Conservation (phyloP, 1,140 invertebrate genomes). For the Hestina assimilis region DNA sequence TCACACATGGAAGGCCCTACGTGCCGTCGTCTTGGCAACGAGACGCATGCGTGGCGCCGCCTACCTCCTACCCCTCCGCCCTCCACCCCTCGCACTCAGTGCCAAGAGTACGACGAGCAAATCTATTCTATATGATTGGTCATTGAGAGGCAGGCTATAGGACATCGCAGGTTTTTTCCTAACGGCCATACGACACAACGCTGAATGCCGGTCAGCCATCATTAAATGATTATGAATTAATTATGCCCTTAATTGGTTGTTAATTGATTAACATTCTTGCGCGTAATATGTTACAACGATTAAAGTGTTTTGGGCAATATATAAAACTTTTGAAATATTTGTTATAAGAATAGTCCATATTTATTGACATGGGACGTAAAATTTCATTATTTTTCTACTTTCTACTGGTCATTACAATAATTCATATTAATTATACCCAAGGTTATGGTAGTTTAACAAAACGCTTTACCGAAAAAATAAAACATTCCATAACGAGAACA, state of each 20-base stretch:
- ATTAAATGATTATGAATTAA: slow-evolving; percentile 25
- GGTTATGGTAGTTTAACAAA: not conserved
- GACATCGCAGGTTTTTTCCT: slow-evolving; percentile 38
- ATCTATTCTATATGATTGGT: slow-evolving; percentile 69
- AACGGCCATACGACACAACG: slow-evolving; percentile 22
- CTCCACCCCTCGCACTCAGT: slow-evolving; percentile 26
- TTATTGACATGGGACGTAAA: too few relatives aligned
- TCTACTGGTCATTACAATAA: not conserved
- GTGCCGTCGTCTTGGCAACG: slow-evolving; percentile 75
- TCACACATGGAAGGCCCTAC: slow-evolving; percentile 51
- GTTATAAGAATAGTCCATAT: too few relatives aligned
- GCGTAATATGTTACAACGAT: not conserved
- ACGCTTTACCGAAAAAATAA: slow-evolving; percentile 2
- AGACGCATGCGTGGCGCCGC: slow-evolving; percentile 71
- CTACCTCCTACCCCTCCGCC: slow-evolving; percentile 47
- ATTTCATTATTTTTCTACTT: too few relatives aligned
- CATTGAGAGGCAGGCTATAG: slow-evolving; percentile 49
- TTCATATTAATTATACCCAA: not conserved
- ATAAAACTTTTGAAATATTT: too few relatives aligned
- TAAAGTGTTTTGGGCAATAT: not conserved
- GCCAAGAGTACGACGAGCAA: slow-evolving; percentile 38
- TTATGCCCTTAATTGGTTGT: slow-evolving; percentile 14
- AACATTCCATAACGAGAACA: slow-evolving; percentile 36
- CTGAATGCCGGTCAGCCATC: slow-evolving; percentile 22
- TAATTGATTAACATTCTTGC: slow-evolving; percentile 1